These are phyloP conservation scores for Epicampocera succincta DNA, from an alignment of 2,888 invertebrate genomes.

Conservation along the genomic window DNA sequence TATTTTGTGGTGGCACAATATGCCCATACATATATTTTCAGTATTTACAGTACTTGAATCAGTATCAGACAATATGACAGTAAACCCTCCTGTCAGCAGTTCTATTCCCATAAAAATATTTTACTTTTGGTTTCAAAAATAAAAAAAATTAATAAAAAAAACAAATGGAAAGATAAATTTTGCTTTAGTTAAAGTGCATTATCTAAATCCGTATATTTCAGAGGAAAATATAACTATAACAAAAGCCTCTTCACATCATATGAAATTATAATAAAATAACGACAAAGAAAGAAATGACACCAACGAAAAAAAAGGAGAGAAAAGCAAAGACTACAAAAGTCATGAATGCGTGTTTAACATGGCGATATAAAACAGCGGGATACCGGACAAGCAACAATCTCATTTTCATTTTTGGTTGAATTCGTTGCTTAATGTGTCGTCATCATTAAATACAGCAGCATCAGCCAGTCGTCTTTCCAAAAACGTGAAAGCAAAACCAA, in stretches of 20 bases:
- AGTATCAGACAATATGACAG: too few relatives aligned
- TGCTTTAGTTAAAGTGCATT: conserved; percentile 12
- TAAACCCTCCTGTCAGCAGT: too few relatives aligned
- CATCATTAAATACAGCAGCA: conserved; percentile 64
- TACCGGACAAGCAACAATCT: conserved; percentile 68
- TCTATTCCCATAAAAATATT: too few relatives aligned
- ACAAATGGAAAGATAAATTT: not conserved
- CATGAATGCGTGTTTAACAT: conserved; percentile 65
- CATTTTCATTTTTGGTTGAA: conserved; percentile 61
- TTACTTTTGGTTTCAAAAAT: too few relatives aligned
- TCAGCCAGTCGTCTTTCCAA: conserved; percentile 33
- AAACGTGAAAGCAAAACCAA: not conserved
- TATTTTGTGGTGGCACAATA: too few relatives aligned
- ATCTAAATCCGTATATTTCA: conserved; percentile 7
- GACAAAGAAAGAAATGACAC: not conserved
- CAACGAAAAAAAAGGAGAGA: too few relatives aligned
- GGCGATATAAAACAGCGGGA: conserved; percentile 66
- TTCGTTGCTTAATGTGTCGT: conserved; percentile 61
- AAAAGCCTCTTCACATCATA: conserved; percentile 13
- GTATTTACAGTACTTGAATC: too few relatives aligned
- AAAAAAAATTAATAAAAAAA: too few relatives aligned
- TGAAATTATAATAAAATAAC: conserved; percentile 33
- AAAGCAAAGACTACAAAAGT: conserved; percentile 35
- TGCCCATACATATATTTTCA: too few relatives aligned
- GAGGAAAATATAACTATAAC: not conserved